These are phyloP conservation scores for Tineola bisselliella DNA, from an alignment of 2,888 invertebrate species.

Conservation along the genomic window DNA sequence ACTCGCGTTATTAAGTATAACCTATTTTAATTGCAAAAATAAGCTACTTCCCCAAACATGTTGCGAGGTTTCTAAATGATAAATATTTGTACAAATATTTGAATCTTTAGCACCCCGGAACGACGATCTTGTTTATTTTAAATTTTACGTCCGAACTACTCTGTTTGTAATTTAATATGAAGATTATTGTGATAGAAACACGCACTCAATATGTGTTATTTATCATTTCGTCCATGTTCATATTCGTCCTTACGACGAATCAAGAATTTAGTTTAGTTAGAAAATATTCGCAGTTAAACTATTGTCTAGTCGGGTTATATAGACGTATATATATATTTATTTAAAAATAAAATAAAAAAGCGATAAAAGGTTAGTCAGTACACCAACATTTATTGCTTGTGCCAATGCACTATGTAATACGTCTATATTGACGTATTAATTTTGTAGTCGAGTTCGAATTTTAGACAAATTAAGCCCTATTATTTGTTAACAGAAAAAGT, in stretches of 20 bases:
- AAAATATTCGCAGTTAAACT: too few relatives aligned
- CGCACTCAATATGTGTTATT: not conserved
- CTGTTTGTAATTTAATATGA: not conserved
- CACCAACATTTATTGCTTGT: too few relatives aligned
- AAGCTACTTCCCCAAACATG: slow-evolving; percentile 32
- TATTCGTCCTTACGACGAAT: not conserved
- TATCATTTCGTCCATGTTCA: not conserved
- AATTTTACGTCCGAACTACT: slow-evolving; percentile 14
- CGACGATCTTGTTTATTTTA: slow-evolving; percentile 18
- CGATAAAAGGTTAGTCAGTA: too few relatives aligned
- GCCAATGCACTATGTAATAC: too few relatives aligned
- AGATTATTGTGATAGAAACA: slow-evolving; percentile 3
- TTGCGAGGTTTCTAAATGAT: slow-evolving; percentile 38
- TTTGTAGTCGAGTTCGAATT: too few relatives aligned
- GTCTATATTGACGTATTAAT: too few relatives aligned
- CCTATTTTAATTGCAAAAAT: slow-evolving; percentile 55
- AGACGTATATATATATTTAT: too few relatives aligned
- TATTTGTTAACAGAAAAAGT: too few relatives aligned
- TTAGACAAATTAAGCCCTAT: too few relatives aligned
- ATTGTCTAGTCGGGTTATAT: too few relatives aligned
- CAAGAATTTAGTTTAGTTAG: not conserved
- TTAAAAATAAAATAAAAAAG: too few relatives aligned
- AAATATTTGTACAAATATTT: slow-evolving; percentile 49
- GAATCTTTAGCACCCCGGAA: slow-evolving; percentile 40
- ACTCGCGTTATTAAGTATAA: slow-evolving; percentile 27